These are phyloP conservation scores for Orthosia gothica DNA, from an alignment of 2,888 invertebrate genomes.

Conservation along the genomic window DNA sequence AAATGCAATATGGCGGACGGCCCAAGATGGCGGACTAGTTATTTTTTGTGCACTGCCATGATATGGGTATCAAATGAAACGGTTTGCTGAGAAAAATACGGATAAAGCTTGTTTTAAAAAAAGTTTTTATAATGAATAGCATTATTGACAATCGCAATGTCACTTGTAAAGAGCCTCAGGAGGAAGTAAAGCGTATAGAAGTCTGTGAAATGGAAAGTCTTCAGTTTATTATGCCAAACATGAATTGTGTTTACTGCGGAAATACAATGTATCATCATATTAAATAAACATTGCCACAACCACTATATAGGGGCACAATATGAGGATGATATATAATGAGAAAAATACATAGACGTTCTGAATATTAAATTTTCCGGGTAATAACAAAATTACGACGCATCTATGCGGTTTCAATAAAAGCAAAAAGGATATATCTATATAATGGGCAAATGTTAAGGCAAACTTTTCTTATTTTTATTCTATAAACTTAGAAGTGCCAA, in stretches of 20 bases:
- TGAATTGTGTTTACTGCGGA: not conserved
- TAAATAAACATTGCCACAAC: not conserved
- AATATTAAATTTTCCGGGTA: not conserved
- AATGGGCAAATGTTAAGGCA: not conserved
- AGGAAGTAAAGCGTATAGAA: not conserved
- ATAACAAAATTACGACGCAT: not conserved
- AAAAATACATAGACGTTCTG: not conserved
- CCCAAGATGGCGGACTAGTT: no score
- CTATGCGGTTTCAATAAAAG: no score
- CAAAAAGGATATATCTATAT: not conserved
- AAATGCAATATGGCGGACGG: no score
- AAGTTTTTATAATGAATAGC: no score
- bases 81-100: no score
- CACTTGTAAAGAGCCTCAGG: not conserved
- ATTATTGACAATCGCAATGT: no score
- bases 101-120: no score
- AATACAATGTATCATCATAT: no score
- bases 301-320: not conserved
- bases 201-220: not conserved
- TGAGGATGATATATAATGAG: not conserved
- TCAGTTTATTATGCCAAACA: not conserved
- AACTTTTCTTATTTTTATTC: no score
- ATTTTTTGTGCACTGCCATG: no score
- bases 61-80: no score
- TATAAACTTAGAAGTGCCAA: no score